These are phyloP conservation scores for Colletes gigas DNA, from an alignment of 1,140 invertebrate genomes.

Conservation along the genomic window DNA sequence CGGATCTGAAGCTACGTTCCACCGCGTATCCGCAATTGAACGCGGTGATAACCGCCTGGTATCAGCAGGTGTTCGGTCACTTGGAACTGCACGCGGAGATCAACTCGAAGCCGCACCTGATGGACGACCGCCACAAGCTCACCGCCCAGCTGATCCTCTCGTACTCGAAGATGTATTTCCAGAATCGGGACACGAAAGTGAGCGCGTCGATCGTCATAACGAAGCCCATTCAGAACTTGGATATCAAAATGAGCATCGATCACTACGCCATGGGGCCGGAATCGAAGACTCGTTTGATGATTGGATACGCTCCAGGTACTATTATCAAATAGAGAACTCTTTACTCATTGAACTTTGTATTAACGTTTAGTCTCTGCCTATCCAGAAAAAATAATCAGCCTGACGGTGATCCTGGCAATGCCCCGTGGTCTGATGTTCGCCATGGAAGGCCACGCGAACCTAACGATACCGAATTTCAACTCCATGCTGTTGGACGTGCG, in stretches of 20 bases:
- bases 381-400: slow-evolving; percentile 83
- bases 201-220: slow-evolving; percentile 77
- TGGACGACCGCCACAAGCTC: slow-evolving; percentile 82
- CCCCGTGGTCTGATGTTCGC: slow-evolving; percentile 82
- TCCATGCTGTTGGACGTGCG: slow-evolving; percentile 82
- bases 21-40: slow-evolving; percentile 89
- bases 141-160: slow-evolving; percentile 82
- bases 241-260: slow-evolving; percentile 79
- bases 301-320: slow-evolving; percentile 80
- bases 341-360: too few relatives aligned
- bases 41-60: slow-evolving; percentile 85
- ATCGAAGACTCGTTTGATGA: slow-evolving; percentile 73
- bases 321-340: too few relatives aligned
- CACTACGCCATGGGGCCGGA: slow-evolving; percentile 72
- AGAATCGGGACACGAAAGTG: slow-evolving; percentile 77
- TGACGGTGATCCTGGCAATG: slow-evolving; percentile 80
- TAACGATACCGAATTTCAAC: slow-evolving; percentile 84
- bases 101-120: slow-evolving; percentile 79
- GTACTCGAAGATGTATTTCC: slow-evolving; percentile 80
- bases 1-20: slow-evolving; percentile 85
- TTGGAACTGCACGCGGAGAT: slow-evolving; percentile 81
- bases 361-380: not conserved
- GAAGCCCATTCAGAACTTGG: slow-evolving; percentile 79
- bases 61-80: slow-evolving; percentile 83
- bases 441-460: slow-evolving; percentile 83